Conservation (phyloP, 2,113 vertebrate species). For the Abramis brama region DNA sequence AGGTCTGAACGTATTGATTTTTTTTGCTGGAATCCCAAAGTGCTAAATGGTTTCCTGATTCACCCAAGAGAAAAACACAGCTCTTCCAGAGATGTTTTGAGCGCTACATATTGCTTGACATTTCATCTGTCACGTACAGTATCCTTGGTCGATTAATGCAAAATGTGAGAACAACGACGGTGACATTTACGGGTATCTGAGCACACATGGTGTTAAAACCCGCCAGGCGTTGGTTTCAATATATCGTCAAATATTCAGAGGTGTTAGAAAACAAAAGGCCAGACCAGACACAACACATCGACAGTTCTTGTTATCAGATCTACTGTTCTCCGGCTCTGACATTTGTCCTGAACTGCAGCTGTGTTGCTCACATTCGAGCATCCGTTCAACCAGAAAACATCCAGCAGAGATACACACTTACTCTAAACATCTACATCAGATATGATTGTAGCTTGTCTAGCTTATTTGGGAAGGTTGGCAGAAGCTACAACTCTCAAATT, state of each 20-base stretch:
- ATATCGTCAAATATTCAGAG: constrained; percentile 15
- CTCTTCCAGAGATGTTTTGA: constrained; percentile 1
- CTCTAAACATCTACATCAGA: not conserved
- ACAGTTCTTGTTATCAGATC: not conserved
- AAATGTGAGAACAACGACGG: constrained; percentile 18
- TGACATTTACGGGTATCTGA: constrained; percentile 43
- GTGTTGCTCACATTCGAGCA: not conserved
- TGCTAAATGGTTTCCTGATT: constrained; percentile 30
- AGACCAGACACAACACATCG: constrained; percentile 23
- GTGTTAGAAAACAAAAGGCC: constrained; percentile 13
- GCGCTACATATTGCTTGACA: constrained; percentile 34
- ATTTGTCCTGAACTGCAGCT: not conserved
- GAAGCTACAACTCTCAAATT: not conserved
- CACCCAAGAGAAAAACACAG: constrained; percentile 42
- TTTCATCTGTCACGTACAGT: constrained; percentile 42
- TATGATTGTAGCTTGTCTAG: not conserved
- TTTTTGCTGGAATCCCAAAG: not conserved
- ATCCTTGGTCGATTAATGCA: constrained; percentile 7
- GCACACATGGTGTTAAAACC: constrained; percentile 23
- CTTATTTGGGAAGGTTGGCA: not conserved
- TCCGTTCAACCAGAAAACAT: not conserved
- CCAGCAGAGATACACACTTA: constrained; percentile 17
- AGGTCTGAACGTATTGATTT: constrained; percentile 30
- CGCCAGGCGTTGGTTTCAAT: not conserved
- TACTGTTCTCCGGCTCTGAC: not conserved